phyloP scores from a whole-genome alignment of 2,113 vertebrate genomes.

The Mesembrinibis cayennensis region DNA sequence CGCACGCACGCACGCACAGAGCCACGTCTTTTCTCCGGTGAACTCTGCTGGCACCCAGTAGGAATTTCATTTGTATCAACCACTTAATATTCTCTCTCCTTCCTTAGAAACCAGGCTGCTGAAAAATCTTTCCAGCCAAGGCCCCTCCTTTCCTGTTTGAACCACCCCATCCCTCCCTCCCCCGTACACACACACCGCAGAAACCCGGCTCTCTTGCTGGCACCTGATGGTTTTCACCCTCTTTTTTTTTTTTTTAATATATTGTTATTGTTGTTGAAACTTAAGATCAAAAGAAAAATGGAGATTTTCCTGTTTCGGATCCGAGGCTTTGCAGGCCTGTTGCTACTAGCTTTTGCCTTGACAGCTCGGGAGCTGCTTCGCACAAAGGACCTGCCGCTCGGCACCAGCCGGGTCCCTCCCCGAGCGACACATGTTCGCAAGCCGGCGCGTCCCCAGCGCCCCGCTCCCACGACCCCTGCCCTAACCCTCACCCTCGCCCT shows the following conservation, averaged over 20 bases:
- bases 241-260: not conserved
- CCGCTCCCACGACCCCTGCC: slow-evolving; percentile 23
- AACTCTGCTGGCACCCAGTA: slow-evolving; percentile 47
- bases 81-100: slow-evolving; percentile 59
- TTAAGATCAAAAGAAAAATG: slow-evolving; percentile 56
- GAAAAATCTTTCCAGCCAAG: slow-evolving; percentile 52
- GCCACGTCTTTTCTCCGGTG: slow-evolving; percentile 45
- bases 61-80: slow-evolving; percentile 61
- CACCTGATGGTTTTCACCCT: slow-evolving; percentile 48
- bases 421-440: not conserved
- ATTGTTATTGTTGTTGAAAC: slow-evolving; percentile 27
- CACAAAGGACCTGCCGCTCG: not conserved
- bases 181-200: not conserved
- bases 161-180: slow-evolving; percentile 8
- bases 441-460: not conserved
- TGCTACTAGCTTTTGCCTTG: slow-evolving; percentile 51
- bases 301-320: slow-evolving; percentile 47
- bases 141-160: slow-evolving; percentile 56
- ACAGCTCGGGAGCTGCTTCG: not conserved
- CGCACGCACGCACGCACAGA: not conserved
- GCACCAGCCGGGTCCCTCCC: not conserved
- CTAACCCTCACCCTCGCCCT: not conserved
- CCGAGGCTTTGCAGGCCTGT: slow-evolving; percentile 41
- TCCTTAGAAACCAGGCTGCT: slow-evolving; percentile 34
- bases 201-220: slow-evolving; percentile 36